Evolutionary conservation across 2,797 vertebrate genomes (phyloP), one percentile per base, ranked within the genome.

Genomic region (Taenioides sp.): DNA sequence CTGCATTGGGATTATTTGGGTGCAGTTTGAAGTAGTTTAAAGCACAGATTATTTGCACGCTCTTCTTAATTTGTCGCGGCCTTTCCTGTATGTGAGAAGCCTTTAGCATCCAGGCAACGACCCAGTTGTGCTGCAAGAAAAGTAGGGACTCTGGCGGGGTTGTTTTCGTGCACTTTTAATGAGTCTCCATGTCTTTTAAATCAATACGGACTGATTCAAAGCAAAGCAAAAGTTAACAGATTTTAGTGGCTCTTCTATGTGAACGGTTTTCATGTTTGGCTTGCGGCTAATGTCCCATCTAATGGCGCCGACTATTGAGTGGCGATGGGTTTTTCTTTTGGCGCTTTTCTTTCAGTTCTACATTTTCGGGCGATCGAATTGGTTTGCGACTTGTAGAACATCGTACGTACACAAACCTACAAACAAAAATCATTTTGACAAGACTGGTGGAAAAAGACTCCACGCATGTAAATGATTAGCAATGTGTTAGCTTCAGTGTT

Each of bases 251-350:
- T 52, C 25, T 20, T 10, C 2, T 12, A 1, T 0, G 23, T 17
- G 11, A 4, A 27, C 65, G 49, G 28, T 59, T n/a, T 57, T 70
- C 76, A 74, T 86, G 84, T 86, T 82, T 89, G 85, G 79, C 86
- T 80, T 54, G 75, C 71, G 78, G 87, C 84, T 90, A 87, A 86
- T 84, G 74, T 73, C 78, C 79, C 78, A 85, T 78, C 83, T 82
- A 81, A 87, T 88, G 91, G 89, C 87, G 87, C 87, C 83, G 87
- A 89, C 86, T 90, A 90, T 78, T 86, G 86, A 66, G 85, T 88
- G 84, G 91, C 31, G 72, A 69, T 28, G 14, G 49, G 71, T 50
- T 27, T 47, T 47, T 55, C 59, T 59, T 64, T 80, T 78, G 79
- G 80, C 80, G 86, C 78, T 77, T 74, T 77, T 50, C 67, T 20